Evolutionary conservation across 2,888 invertebrate genomes (phyloP).

Genomic region (Pecten maximus): DNA sequence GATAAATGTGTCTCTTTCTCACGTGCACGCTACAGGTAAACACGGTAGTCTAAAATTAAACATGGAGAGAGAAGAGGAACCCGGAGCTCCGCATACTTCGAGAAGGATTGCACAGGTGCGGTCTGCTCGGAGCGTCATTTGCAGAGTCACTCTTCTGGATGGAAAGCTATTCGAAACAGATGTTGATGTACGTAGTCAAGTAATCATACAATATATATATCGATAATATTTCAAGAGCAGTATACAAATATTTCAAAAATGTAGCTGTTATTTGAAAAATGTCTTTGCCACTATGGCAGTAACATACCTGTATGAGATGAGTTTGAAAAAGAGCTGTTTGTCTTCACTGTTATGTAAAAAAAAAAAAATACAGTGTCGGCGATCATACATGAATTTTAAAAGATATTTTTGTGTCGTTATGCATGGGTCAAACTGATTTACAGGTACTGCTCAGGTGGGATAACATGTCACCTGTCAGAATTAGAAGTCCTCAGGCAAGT

Average conservation of each 20-base stretch:
- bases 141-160: slow-evolving; percentile 60
- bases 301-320: too few species aligned
- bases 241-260: neutral
- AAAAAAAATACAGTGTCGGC: neutral
- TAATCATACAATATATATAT: neutral
- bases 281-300: too few species aligned
- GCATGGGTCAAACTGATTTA: too few species aligned
- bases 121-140: slow-evolving; percentile 61
- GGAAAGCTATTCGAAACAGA: slow-evolving; percentile 59
- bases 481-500: neutral
- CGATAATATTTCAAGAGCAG: neutral
- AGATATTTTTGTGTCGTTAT: too few species aligned
- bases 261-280: neutral
- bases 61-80: slow-evolving; percentile 22
- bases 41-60: neutral
- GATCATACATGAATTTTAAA: neutral
- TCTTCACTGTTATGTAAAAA: too few species aligned
- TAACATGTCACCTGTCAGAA: slow-evolving; percentile 8
- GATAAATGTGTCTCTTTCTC: neutral
- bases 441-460: neutral
- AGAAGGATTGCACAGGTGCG: slow-evolving; percentile 58
- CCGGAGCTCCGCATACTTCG: neutral
- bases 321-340: too few species aligned
- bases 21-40: neutral
- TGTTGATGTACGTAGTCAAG: slow-evolving; percentile 63